These are phyloP conservation scores for Xylophagus ater DNA, from an alignment of 2,888 invertebrate genomes.

Conservation along the genomic window DNA sequence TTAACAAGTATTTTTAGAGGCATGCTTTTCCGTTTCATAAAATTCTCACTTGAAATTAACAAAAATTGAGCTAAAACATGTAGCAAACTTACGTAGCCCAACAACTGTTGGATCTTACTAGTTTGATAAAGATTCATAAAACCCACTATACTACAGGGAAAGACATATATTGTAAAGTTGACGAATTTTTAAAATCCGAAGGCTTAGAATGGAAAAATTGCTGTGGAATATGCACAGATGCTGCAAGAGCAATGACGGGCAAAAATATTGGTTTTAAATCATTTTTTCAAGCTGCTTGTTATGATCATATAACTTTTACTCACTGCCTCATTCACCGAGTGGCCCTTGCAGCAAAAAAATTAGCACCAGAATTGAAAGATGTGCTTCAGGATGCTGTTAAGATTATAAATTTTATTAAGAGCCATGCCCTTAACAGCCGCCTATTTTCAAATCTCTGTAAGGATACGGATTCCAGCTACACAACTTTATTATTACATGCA, in stretches of 20 bases:
- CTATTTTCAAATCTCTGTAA: constrained; percentile 20
- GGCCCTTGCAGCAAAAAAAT: constrained; percentile 22
- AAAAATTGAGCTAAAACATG: too few relatives aligned
- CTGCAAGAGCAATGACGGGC: constrained; percentile 6
- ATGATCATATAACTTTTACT: constrained; percentile 15
- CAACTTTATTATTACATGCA: constrained; percentile 20
- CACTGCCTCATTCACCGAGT: constrained; percentile 23
- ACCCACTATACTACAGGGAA: constrained; percentile 6
- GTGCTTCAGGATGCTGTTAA: constrained; percentile 21
- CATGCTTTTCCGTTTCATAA: too few relatives aligned
- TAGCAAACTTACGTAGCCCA: too few relatives aligned
- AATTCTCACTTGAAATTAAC: too few relatives aligned
- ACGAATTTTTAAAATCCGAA: constrained; percentile 8
- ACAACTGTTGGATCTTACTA: too few relatives aligned
- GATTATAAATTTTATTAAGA: constrained; percentile 23
- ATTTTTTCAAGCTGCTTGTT: constrained; percentile 6
- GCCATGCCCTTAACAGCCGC: constrained; percentile 21
- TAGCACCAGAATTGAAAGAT: constrained; percentile 21
- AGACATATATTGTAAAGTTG: constrained; percentile 9
- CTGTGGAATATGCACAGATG: constrained; percentile 8
- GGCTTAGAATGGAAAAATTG: constrained; percentile 9
- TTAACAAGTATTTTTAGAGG: too few relatives aligned
- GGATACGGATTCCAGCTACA: constrained; percentile 20
- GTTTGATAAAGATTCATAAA: too few relatives aligned
- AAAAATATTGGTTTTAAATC: constrained; percentile 9